phyloP scores from a whole-genome alignment of 2,113 vertebrate genomes.

The Bujurquina vittata region DNA sequence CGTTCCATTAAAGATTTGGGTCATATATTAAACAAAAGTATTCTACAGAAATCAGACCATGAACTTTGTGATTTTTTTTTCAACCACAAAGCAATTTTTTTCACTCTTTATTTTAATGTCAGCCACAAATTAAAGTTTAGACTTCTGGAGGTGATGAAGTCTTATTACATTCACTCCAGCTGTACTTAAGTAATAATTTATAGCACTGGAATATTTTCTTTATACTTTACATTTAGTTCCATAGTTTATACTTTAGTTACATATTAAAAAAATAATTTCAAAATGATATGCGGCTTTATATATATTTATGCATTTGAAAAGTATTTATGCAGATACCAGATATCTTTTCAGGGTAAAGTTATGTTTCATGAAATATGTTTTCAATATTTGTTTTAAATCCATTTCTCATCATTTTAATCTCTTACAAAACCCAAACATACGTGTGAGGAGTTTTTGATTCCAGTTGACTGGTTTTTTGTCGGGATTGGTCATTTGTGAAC shows the following conservation, averaged over 20 bases:
- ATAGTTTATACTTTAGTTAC: background rate
- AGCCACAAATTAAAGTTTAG: background rate
- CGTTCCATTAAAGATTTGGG: background rate
- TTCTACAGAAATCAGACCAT: background rate
- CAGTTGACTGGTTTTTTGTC: background rate
- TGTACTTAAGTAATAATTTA: background rate
- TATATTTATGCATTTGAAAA: background rate
- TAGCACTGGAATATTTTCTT: background rate
- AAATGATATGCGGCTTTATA: background rate
- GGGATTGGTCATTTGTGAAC: background rate
- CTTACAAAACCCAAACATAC: background rate
- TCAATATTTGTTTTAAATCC: background rate
- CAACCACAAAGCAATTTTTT: background rate
- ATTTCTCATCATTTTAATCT: background rate
- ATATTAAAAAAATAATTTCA: background rate
- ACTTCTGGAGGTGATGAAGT: background rate
- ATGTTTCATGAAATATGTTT: background rate
- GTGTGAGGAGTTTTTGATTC: background rate
- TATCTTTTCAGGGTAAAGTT: background rate
- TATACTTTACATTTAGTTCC: background rate
- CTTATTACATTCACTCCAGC: background rate
- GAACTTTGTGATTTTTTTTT: background rate
- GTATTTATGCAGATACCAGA: background rate
- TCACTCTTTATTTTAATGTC: background rate
- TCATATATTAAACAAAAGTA: background rate